These are phyloP conservation scores for Xyrauchen texanus DNA, from an alignment of 2,113 vertebrate genomes.

Conservation along the genomic window DNA sequence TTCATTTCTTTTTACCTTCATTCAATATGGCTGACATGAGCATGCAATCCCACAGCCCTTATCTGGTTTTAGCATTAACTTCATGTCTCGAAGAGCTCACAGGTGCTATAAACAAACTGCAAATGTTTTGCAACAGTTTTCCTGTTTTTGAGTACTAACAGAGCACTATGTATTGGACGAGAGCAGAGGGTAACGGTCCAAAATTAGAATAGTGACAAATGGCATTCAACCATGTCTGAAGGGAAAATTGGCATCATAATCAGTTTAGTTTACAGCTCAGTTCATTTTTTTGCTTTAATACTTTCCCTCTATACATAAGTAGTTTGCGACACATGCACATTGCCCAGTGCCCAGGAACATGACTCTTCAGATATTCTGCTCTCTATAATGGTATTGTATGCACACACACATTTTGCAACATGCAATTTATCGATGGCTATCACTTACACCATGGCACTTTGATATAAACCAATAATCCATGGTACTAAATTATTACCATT, in stretches of 20 bases:
- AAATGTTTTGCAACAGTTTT: constrained; percentile 22
- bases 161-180: constrained; percentile 19
- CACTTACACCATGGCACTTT: too few relatives aligned
- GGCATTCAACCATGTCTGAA: constrained; percentile 23
- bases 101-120: background rate
- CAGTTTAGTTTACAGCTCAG: background rate
- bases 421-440: too few relatives aligned
- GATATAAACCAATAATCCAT: too few relatives aligned
- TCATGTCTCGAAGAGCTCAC: background rate
- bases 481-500: too few relatives aligned
- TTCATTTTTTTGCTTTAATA: background rate
- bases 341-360: background rate
- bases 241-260: background rate
- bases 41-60: background rate
- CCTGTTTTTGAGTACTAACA: constrained; percentile 34
- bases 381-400: background rate
- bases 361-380: background rate
- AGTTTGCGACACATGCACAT: background rate
- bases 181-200: background rate
- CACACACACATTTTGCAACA: too few relatives aligned
- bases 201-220: constrained; percentile 31
- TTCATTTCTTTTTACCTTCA: constrained; percentile 31
- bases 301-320: background rate
- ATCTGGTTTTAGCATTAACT: constrained; percentile 29
- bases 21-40: background rate